These are phyloP conservation scores for Drosophila gunungcola DNA, from an alignment of 1,140 invertebrate species.

Conservation along the genomic window DNA sequence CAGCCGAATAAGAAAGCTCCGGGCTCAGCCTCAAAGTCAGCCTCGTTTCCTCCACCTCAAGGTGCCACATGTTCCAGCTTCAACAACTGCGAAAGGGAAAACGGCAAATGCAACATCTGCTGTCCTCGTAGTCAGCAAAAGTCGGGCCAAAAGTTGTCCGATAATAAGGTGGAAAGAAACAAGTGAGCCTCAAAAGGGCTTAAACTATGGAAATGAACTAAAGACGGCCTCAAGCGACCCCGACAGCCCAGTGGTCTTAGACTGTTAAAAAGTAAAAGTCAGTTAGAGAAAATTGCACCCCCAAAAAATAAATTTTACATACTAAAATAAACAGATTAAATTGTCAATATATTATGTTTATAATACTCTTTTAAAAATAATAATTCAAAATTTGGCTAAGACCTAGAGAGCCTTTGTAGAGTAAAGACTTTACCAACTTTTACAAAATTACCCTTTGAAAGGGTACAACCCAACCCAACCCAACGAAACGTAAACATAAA, in stretches of 20 bases:
- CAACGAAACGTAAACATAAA: conserved; percentile 2
- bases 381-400: no score
- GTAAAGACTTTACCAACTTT: no score
- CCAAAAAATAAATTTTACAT: not conserved
- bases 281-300: not conserved
- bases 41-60: conserved; percentile 35
- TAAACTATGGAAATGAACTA: conserved; percentile 30
- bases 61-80: conserved; percentile 69
- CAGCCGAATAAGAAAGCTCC: conserved; percentile 38
- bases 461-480: no score
- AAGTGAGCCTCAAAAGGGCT: conserved; percentile 25
- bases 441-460: no score
- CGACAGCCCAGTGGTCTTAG: not conserved
- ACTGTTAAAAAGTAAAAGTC: conserved; percentile 4
- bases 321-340: no score
- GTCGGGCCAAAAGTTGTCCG: conserved; percentile 45
- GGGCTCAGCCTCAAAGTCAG: conserved; percentile 24
- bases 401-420: no score
- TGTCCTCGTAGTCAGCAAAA: conserved; percentile 48
- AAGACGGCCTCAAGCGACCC: conserved; percentile 4
- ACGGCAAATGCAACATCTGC: conserved; percentile 65
- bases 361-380: no score
- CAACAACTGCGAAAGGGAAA: conserved; percentile 25
- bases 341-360: no score
- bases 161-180: conserved; percentile 61